These are phyloP conservation scores for Sciaenops ocellatus DNA, from an alignment of 2,797 vertebrate genomes.

Conservation along the genomic window DNA sequence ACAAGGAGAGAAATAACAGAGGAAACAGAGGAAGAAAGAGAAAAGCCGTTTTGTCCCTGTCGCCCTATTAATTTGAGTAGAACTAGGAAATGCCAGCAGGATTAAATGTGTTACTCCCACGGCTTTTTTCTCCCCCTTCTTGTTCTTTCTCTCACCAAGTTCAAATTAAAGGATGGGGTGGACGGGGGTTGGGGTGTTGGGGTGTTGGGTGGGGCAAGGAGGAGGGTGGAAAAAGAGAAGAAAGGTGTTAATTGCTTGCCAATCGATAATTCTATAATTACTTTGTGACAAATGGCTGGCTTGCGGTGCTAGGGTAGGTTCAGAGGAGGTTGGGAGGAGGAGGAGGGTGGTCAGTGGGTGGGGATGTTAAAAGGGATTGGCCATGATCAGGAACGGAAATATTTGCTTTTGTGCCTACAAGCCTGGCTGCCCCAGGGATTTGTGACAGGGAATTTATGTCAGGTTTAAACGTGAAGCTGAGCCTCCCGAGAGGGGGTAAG, in stretches of 20 bases:
- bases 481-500: constrained; percentile 35
- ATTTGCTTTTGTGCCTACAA: constrained; percentile 89
- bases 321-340: constrained; percentile 55
- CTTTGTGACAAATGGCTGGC: constrained; percentile 90
- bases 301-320: constrained; percentile 78
- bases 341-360: constrained; percentile 71
- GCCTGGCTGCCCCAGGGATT: constrained; percentile 78
- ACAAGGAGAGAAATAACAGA: constrained; percentile 64
- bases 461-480: constrained; percentile 78
- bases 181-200: constrained; percentile 18
- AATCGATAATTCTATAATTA: constrained; percentile 92
- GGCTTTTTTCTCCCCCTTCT: constrained; percentile 37
- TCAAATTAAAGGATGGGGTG: constrained; percentile 86
- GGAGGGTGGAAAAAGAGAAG: constrained; percentile 72
- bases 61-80: constrained; percentile 85
- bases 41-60: constrained; percentile 83
- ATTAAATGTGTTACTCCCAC: constrained; percentile 86
- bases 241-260: constrained; percentile 89
- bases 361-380: constrained; percentile 83
- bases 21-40: constrained; percentile 65
- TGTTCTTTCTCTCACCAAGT: constrained; percentile 76
- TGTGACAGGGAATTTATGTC: constrained; percentile 87
- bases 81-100: constrained; percentile 84
- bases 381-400: constrained; percentile 87
- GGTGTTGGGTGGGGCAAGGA: constrained; percentile 38